Evolutionary conservation across 2,797 vertebrate genomes (phyloP).

Genomic region (Helostoma temminkii): DNA sequence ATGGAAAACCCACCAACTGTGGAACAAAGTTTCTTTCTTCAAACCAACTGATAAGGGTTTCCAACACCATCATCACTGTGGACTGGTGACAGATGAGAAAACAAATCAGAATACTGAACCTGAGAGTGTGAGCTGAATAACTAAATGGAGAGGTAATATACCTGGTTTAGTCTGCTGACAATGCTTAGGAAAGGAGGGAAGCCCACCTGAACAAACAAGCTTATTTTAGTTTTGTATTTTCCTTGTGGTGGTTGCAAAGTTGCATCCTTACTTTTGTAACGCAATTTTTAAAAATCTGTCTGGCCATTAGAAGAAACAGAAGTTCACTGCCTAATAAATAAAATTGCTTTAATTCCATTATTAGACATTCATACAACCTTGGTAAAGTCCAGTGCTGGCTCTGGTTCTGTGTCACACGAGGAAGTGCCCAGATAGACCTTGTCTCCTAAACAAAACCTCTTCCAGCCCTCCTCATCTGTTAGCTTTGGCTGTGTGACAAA

Average conservation of each 20-base stretch:
- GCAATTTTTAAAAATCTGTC: too few relatives aligned
- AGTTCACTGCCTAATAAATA: too few relatives aligned
- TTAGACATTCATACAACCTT: conserved; percentile 86
- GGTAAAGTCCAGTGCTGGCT: conserved; percentile 90
- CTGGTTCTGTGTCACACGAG: conserved; percentile 56
- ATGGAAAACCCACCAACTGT: conserved; percentile 79
- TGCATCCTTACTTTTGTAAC: too few relatives aligned
- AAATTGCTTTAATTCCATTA: too few relatives aligned
- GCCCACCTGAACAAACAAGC: conserved; percentile 84
- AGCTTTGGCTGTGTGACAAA: conserved; percentile 71
- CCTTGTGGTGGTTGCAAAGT: too few relatives aligned
- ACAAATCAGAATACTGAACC: background rate
- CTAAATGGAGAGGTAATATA: conserved; percentile 59
- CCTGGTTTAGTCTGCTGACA: conserved; percentile 96
- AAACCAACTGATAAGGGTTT: conserved; percentile 93
- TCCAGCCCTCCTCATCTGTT: conserved; percentile 83
- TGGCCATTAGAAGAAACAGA: too few relatives aligned
- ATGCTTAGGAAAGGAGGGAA: conserved; percentile 97
- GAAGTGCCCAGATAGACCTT: conserved; percentile 79
- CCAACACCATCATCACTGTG: conserved; percentile 90
- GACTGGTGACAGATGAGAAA: conserved; percentile 80
- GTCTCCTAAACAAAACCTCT: conserved; percentile 90
- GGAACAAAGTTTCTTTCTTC: conserved; percentile 89
- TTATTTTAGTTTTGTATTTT: background rate
- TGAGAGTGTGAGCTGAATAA: background rate